Percentiles rank a stretch among this genome's conserved stretches.
These are phyloP conservation scores for Anomalospiza imberbis DNA, from an alignment of 2,797 vertebrate species.

Conservation along the genomic window DNA sequence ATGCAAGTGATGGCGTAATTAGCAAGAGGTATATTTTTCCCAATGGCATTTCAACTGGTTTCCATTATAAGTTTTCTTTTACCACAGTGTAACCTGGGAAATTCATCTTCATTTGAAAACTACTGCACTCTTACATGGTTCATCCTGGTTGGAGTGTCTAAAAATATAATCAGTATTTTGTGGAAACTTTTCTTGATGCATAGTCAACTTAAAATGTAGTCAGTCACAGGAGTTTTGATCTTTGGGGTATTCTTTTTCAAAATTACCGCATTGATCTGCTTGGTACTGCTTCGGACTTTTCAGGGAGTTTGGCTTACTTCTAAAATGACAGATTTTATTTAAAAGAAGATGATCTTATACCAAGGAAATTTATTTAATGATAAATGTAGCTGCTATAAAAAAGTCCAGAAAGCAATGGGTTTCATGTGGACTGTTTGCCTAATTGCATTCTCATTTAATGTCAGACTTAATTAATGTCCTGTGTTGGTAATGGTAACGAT, in stretches of 20 bases:
- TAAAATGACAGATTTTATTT: neutral
- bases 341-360: neutral
- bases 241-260: neutral
- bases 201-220: neutral
- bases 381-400: neutral
- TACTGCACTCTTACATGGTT: neutral
- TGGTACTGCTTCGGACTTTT: neutral
- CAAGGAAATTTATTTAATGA: neutral
- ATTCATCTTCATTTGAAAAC: neutral
- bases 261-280: neutral
- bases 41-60: neutral
- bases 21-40: neutral
- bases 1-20: neutral
- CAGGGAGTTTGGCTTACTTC: neutral
- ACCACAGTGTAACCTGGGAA: neutral
- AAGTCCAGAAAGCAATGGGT: neutral
- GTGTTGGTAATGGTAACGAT: neutral
- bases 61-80: neutral
- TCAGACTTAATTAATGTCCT: slow-evolving; percentile 42
- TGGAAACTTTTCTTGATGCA: neutral
- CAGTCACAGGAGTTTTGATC: neutral
- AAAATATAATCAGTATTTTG: neutral
- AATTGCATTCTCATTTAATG: slow-evolving; percentile 21
- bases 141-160: neutral
- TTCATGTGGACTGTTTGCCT: slow-evolving; percentile 5